These are phyloP conservation scores for Hemibagrus guttatus DNA, from an alignment of 2,797 vertebrate species.

Conservation along the genomic window DNA sequence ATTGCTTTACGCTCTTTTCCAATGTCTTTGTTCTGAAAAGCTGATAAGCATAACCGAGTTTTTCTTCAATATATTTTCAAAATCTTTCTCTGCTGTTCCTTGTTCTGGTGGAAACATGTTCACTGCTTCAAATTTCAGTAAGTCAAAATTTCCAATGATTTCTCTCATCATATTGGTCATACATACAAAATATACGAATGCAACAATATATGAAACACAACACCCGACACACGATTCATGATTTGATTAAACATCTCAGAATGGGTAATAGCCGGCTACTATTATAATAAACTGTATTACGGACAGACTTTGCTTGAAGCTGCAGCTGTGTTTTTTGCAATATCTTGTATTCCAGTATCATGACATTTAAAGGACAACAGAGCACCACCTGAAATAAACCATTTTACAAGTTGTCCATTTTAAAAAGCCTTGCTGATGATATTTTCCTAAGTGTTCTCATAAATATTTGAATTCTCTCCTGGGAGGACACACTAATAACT, in stretches of 20 bases:
- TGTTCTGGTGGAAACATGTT: background rate
- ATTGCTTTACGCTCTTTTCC: no score
- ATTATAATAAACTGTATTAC: background rate
- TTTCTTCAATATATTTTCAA: background rate
- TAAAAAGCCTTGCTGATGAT: background rate
- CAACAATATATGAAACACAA: background rate
- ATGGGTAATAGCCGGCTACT: background rate
- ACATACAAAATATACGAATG: background rate
- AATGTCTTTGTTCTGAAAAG: background rate
- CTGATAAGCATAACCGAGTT: background rate
- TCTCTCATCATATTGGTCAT: background rate
- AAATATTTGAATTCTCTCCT: background rate
- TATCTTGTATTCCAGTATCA: background rate
- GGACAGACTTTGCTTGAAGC: background rate
- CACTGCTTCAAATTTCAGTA: background rate
- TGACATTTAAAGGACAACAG: background rate
- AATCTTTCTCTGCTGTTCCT: background rate
- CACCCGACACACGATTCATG: background rate
- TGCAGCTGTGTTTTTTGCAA: background rate
- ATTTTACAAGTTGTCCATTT: background rate
- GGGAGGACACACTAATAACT: background rate
- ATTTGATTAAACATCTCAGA: background rate
- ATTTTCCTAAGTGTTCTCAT: slow-evolving; percentile 4
- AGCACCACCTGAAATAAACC: background rate
- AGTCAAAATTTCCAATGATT: background rate